A percentile compares a stretch with the other conserved stretches of the same genome.
phyloP scores from a whole-genome alignment of 92 coral and sea anemone species.

The Epizoanthus illoricatus region DNA sequence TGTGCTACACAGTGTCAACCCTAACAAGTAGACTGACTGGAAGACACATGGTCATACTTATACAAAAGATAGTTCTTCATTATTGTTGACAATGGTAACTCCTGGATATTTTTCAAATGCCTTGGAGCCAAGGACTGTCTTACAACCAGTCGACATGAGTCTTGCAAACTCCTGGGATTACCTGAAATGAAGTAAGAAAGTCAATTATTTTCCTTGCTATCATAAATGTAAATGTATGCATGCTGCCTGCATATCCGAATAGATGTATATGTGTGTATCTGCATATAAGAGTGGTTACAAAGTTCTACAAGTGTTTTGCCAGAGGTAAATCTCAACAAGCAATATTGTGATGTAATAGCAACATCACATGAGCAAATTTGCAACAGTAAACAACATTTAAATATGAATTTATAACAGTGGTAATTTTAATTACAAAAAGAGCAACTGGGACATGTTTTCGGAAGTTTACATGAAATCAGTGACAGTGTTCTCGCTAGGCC shows the following conservation, averaged over 20 bases:
- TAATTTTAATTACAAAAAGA: too few species aligned
- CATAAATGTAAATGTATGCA: not conserved
- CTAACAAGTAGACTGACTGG: slow-evolving; percentile 18
- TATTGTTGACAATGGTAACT: slow-evolving; percentile 71
- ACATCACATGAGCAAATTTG: too few species aligned
- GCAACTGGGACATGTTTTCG: too few species aligned
- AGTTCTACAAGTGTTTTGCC: too few species aligned
- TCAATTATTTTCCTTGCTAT: not conserved
- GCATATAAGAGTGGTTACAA: too few species aligned
- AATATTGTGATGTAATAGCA: too few species aligned
- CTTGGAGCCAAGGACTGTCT: slow-evolving; percentile 65
- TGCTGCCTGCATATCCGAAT: not conserved
- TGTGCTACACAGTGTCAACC: not conserved
- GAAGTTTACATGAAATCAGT: too few species aligned
- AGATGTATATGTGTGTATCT: too few species aligned
- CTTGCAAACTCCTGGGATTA: slow-evolving; percentile 84
- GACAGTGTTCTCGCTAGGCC: too few species aligned
- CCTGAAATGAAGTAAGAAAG: slow-evolving; percentile 38
- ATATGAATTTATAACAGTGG: too few species aligned
- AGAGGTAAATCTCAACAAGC: too few species aligned
- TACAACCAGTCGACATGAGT: slow-evolving; percentile 78
- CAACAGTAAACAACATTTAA: too few species aligned
- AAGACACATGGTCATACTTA: slow-evolving; percentile 54
- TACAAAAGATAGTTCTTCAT: slow-evolving; percentile 75
- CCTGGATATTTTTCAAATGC: slow-evolving; percentile 51